Percentiles rank a stretch among this genome's conserved stretches.
These are phyloP conservation scores for Venusia cambrica DNA, from an alignment of 2,888 invertebrate species.

Conservation along the genomic window DNA sequence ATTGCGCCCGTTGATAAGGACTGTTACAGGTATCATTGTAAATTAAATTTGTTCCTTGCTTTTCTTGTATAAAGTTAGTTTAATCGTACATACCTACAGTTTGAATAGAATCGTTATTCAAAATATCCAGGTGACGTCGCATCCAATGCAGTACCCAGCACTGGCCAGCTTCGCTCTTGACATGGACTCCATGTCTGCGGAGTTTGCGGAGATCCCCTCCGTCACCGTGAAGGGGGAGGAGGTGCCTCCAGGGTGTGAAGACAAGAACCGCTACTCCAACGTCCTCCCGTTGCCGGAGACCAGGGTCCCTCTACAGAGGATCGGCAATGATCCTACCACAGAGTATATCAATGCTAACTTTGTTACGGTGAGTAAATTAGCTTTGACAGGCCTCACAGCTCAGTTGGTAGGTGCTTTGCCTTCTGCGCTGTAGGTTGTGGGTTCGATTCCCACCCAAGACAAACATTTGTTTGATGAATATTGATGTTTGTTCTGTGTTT, in stretches of 20 bases:
- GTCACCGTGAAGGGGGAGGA: constrained; percentile 90
- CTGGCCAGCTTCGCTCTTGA: constrained; percentile 88
- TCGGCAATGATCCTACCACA: constrained; percentile 87
- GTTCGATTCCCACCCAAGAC: no score
- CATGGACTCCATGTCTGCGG: constrained; percentile 87
- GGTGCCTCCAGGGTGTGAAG: constrained; percentile 92
- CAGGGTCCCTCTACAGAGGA: constrained; percentile 87
- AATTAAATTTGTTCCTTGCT: no score
- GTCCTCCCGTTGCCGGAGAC: constrained; percentile 97
- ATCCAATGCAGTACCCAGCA: constrained; percentile 89
- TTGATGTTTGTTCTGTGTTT: no score
- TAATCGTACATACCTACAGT: no score
- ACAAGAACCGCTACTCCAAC: constrained; percentile 95
- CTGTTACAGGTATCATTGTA: no score
- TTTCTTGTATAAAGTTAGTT: no score
- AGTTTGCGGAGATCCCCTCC: constrained; percentile 91
- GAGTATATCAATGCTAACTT: constrained; percentile 97
- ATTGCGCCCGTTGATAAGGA: no score
- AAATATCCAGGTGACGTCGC: constrained; percentile 82
- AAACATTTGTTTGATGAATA: no score
- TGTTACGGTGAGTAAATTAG: constrained; percentile 86
- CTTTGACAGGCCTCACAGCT: neutral
- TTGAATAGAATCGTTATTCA: no score
- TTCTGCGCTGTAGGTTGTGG: no score
- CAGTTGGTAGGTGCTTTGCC: no score